A percentile compares a stretch with the other conserved stretches of the same genome.
Evolutionary conservation across 1,140 invertebrate genomes (phyloP).

Genomic region (Latrodectus geometricus): DNA sequence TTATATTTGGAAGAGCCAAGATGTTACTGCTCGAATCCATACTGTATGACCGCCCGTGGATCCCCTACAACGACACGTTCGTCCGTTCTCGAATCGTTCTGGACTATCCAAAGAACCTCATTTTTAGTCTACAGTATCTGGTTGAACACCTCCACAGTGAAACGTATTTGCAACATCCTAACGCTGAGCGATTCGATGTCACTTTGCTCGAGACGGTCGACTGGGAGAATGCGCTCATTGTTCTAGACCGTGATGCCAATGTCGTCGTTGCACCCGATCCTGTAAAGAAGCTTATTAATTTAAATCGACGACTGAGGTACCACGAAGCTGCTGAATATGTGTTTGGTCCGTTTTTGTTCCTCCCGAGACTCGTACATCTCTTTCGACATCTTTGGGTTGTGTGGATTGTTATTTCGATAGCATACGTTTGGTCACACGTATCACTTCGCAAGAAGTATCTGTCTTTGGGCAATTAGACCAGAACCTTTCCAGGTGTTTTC

Average conservation of each 20-base stretch:
- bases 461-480: no score
- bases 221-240: neutral
- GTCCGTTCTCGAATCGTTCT: slow-evolving; percentile 1
- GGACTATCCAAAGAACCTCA: slow-evolving; percentile 5
- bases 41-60: no score
- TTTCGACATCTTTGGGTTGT: no score
- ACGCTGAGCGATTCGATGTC: neutral
- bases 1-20: no score
- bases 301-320: neutral
- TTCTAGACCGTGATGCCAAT: neutral
- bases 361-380: neutral
- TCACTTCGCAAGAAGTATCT: no score
- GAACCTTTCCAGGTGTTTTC: neutral
- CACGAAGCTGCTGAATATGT: neutral
- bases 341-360: neutral
- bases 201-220: neutral
- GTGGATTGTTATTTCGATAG: no score
- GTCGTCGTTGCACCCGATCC: slow-evolving; percentile 10
- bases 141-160: neutral
- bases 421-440: no score
- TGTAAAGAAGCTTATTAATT: neutral
- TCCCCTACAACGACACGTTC: slow-evolving; percentile 15
- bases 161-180: neutral
- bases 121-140: slow-evolving; percentile 16
- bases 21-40: no score